Base-by-base conservation (phyloP, 2,797 vertebrate species). In the Dromococcyx pavoninus region DNA sequence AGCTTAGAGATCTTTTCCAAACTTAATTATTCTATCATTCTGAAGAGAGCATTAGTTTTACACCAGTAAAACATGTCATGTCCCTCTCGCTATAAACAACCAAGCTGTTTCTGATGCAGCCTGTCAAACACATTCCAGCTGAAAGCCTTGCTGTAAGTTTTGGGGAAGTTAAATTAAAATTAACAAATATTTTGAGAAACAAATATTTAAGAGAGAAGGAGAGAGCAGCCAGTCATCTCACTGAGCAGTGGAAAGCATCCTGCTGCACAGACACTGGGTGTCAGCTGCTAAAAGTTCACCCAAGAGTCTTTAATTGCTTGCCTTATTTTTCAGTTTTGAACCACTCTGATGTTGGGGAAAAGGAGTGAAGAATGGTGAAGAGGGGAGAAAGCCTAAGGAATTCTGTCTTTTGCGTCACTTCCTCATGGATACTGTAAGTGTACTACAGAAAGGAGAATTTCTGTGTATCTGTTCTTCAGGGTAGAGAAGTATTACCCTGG, bases 111-210 rank as follows among this genome's bases (percentile, higher is more conserved):
- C 56, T 43, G 53, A 23, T 54, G 65, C 60, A 57, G 54, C 57
- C 44, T 30, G 39, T 84, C 61, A 72, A 33, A 76, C 30, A 28
- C 25, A 5, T 60, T 37, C 65, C 66, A 58, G 30, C 60, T 73
- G 67, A 92, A 82, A 88, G 41, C 60, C 37, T 78, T 12, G 2
- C 37, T 48, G 30, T n/a, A 51, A 39, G 39, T 6, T 84, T 90
- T 73, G 2, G 17, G 53, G 50, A 64, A 67, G 13, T 48, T 73
- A 16, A 76, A 87, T 90, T 62, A 50, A 64, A 84, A 44, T 21
- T n/a, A 12, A 22, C 48, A 82, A 92, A 89, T 62, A 79, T 85
- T 91, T 78, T 72, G 64, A 66, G 67, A 66, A 87, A 51, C n/a
- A 87, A 85, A 76, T 87, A 41, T 82, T 82, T 24, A 28, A 51